These are phyloP conservation scores for Phallusia fumigata DNA, from an alignment of 23 tunicate genomes.

Conservation along the genomic window DNA sequence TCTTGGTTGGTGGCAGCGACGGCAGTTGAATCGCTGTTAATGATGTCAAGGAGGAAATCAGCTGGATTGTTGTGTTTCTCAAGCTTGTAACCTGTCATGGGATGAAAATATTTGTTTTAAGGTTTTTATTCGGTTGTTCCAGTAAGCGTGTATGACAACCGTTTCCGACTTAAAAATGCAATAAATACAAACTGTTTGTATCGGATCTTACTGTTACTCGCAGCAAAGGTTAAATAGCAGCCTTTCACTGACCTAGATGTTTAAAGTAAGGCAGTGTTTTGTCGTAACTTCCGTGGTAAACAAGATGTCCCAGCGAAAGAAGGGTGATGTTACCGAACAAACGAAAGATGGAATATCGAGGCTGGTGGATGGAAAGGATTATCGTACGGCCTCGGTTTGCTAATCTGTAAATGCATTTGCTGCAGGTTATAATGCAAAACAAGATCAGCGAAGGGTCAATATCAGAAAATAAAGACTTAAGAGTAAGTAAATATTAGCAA, in stretches of 20 bases:
- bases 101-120: background rate
- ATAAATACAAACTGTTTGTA: too few species aligned
- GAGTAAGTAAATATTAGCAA: too few species aligned
- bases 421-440: too few species aligned
- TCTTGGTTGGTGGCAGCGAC: conserved; percentile 17
- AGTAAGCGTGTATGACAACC: too few species aligned
- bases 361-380: conserved; percentile 89
- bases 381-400: conserved; percentile 71
- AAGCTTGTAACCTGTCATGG: conserved; percentile 60
- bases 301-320: conserved; percentile 64
- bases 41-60: conserved; percentile 87
- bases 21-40: conserved; percentile 94
- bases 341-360: conserved; percentile 82
- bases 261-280: conserved; percentile 76
- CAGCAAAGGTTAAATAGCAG: too few species aligned
- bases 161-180: too few species aligned
- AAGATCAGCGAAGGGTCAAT: too few species aligned
- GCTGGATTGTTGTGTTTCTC: conserved; percentile 96
- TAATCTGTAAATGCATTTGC: conserved; percentile 28
- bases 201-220: too few species aligned
- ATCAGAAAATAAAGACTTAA: too few species aligned
- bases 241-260: conserved; percentile 41
- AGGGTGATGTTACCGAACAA: conserved; percentile 78
- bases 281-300: conserved; percentile 72
- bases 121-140: too few species aligned